phyloP scores from a whole-genome alignment of 1,140 invertebrate species.

The Eupeodes corollae region DNA sequence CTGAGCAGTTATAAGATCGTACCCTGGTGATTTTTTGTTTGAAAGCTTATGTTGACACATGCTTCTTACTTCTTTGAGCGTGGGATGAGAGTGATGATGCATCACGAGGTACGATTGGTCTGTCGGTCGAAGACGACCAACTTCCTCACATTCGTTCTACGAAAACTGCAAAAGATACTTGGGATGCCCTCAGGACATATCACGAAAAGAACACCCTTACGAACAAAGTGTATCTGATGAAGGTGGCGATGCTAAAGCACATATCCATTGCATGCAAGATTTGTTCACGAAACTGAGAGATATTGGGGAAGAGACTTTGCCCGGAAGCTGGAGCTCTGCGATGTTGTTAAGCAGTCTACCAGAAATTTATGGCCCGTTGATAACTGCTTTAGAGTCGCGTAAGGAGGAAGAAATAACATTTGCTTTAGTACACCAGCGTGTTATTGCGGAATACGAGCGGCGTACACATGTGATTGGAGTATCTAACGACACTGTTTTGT shows the following conservation, averaged over 20 bases:
- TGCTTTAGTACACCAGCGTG: background rate
- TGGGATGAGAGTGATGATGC: slow-evolving; percentile 1
- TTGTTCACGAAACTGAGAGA: slow-evolving; percentile 1
- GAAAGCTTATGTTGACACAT: too few relatives aligned
- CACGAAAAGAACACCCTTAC: too few relatives aligned
- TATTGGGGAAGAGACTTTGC: background rate
- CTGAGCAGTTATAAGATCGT: too few relatives aligned
- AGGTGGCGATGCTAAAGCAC: slow-evolving; percentile 1
- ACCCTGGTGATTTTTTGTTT: too few relatives aligned
- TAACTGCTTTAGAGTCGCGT: background rate
- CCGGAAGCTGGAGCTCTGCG: background rate
- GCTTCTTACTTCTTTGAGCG: too few relatives aligned
- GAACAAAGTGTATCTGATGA: too few relatives aligned
- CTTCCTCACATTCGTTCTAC: slow-evolving; percentile 3
- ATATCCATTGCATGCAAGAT: background rate
- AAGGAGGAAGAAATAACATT: slow-evolving; percentile 1
- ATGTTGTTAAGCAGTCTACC: slow-evolving; percentile 4
- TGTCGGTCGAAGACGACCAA: slow-evolving; percentile 8
- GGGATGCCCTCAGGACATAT: slow-evolving; percentile 8
- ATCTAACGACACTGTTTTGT: background rate
- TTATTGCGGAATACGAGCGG: slow-evolving; percentile 1
- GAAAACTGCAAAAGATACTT: slow-evolving; percentile 3
- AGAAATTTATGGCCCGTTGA: slow-evolving; percentile 2
- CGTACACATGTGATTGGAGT: background rate
- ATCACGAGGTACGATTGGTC: slow-evolving; percentile 3